Base-by-base conservation (phyloP, 2,888 invertebrate species). In the Eupithecia pulchellata region DNA sequence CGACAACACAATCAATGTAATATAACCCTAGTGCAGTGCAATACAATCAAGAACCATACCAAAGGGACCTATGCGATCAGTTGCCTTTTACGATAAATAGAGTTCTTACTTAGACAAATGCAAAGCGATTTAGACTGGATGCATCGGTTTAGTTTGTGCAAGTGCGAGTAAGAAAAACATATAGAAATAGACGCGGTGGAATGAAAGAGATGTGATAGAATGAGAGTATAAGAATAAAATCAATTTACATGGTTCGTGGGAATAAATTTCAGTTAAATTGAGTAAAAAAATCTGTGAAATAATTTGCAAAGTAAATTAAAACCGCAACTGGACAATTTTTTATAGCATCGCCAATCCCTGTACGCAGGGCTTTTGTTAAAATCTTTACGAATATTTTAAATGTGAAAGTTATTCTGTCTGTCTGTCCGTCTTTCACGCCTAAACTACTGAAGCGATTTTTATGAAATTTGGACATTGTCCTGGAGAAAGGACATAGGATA, bases 41-140 rank as follows among this genome's bases (percentile, higher is more conserved):
- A 57, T 29, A 57, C 17, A 57, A 57, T 57, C 27, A 29, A 57
- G 34, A 20, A 13, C 20, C 25, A 20, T 34, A 20, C 29, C 14
- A 14, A 29, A 61, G 32, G 34, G 14, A 20, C 20, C 20, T 25
- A 25, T 17, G 55, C 69, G 67, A 57, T 62, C 79, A 74, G 79
- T 84, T 81, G 80, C 80, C 77, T 85, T 86, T 85, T 83, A 86
- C 82, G 88, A 90, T 88, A 90, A 90, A 90, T 90, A 87, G 90
- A 86, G 84, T 86, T 83, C 89, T 89, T 90, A 89, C 84, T 81
- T 80, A 82, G 84, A 90, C 88, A 90, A 89, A 90, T 90, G 89
- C 82, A 81, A 80, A 77, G 77, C 89, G 84, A 89, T 90, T 90
- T 89, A 85, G 84, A 78, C 72, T 52, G 52, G 20, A 34, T 9